A percentile compares a stretch with the other conserved stretches of the same genome.
These are phyloP conservation scores for Sceloporus undulatus DNA, from an alignment of 2,113 vertebrate species.

Conservation along the genomic window DNA sequence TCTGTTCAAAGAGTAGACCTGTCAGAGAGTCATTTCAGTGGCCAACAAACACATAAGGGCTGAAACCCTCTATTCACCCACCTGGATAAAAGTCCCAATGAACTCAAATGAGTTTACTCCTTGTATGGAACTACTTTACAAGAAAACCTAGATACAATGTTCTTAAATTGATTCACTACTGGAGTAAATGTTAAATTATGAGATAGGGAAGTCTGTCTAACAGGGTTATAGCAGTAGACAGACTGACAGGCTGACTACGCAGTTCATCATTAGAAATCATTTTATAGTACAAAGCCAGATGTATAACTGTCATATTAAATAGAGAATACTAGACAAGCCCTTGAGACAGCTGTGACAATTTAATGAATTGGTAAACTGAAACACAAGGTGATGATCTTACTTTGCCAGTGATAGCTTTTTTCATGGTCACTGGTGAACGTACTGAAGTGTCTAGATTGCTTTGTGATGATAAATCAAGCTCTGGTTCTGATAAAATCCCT, in stretches of 20 bases:
- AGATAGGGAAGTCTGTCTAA: constrained; percentile 7
- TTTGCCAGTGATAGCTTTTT: constrained; percentile 54
- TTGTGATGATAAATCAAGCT: constrained; percentile 31
- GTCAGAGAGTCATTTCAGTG: not conserved
- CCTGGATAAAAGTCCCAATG: not conserved
- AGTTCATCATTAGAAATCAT: constrained; percentile 16
- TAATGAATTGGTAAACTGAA: constrained; percentile 31
- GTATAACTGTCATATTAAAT: not conserved
- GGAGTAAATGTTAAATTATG: not conserved
- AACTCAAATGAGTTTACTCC: not conserved
- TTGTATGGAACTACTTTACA: not conserved
- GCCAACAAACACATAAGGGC: not conserved
- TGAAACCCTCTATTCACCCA: not conserved
- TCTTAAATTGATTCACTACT: not conserved
- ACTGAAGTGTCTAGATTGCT: constrained; percentile 43
- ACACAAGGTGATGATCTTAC: constrained; percentile 59
- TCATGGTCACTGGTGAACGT: constrained; percentile 35
- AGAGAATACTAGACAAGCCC: not conserved
- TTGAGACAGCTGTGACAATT: not conserved
- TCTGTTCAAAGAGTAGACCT: not conserved
- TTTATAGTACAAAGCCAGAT: not conserved
- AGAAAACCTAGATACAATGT: constrained; percentile 12
- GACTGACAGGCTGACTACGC: not conserved
- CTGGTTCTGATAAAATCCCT: constrained; percentile 21
- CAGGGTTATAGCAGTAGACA: not conserved